phyloP scores from a whole-genome alignment of 2,113 vertebrate species.

The Protobothrops mucrosquamatus region DNA sequence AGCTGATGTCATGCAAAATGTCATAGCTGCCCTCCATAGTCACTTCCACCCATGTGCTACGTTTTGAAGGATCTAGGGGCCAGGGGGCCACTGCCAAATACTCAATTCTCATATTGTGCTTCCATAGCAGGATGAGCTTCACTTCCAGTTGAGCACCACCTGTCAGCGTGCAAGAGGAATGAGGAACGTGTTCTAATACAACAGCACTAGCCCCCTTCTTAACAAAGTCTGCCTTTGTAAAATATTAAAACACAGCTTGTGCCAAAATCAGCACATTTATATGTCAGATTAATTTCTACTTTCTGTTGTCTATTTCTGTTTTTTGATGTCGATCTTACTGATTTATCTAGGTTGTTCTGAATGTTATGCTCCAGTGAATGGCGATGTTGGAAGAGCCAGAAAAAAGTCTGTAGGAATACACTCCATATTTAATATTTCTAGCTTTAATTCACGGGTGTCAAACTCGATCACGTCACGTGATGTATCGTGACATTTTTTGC shows the following conservation, averaged over 20 bases:
- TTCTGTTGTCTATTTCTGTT: neutral
- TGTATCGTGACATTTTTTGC: no score
- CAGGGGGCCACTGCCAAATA: slow-evolving; percentile 88
- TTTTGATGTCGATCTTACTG: neutral
- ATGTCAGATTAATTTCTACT: neutral
- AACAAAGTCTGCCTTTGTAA: neutral
- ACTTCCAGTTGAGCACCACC: slow-evolving; percentile 93
- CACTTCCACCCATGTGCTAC: slow-evolving; percentile 91
- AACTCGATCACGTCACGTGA: no score
- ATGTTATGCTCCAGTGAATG: neutral
- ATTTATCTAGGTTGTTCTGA: neutral
- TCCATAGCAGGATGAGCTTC: slow-evolving; percentile 93
- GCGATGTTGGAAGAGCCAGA: neutral
- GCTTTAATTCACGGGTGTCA: neutral
- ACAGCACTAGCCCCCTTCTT: neutral
- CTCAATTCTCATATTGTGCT: slow-evolving; percentile 98
- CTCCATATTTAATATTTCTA: neutral
- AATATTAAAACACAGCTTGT: neutral
- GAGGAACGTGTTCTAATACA: neutral
- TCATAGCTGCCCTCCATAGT: slow-evolving; percentile 99
- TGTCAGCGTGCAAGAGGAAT: neutral
- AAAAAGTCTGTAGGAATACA: neutral
- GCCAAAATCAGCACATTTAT: neutral
- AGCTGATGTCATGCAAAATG: slow-evolving; percentile 97
- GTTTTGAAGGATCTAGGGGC: slow-evolving; percentile 83